Evolutionary conservation across 2,888 invertebrate species (phyloP).

Genomic region (Balanococcus diminutus): DNA sequence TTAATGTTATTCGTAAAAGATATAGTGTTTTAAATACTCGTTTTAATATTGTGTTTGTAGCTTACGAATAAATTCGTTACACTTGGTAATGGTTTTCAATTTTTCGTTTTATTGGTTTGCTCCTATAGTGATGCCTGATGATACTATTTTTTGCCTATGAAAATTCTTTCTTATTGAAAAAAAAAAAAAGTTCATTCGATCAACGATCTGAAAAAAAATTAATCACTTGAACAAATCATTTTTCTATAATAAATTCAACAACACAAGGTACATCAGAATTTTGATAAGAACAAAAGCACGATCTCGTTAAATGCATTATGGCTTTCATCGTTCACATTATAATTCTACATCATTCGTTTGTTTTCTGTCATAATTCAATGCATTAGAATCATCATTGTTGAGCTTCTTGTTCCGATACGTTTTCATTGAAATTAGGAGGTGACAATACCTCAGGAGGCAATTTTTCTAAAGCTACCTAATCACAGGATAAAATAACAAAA

Average conservation of each 20-base stretch:
- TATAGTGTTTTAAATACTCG: conserved; percentile 43
- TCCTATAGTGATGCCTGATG: no score
- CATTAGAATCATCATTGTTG: background rate
- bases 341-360: background rate
- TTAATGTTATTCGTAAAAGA: conserved; percentile 15
- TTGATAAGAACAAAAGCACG: no score
- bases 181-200: no score
- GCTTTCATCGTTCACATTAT: background rate
- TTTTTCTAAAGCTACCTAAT: conserved; percentile 64
- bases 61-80: conserved; percentile 40
- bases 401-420: background rate
- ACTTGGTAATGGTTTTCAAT: background rate
- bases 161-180: no score
- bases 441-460: conserved; percentile 67
- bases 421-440: conserved; percentile 60
- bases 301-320: no score
- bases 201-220: no score
- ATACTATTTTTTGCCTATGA: no score
- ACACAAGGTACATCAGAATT: no score
- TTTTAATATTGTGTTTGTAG: conserved; percentile 25
- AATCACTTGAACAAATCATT: no score
- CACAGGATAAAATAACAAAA: background rate
- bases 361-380: background rate
- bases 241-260: no score
- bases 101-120: background rate